Evolutionary conservation across 2,797 vertebrate species (phyloP), one percentile per base, ranked within the genome.

Genomic region (Brotogeris chrysoptera): DNA sequence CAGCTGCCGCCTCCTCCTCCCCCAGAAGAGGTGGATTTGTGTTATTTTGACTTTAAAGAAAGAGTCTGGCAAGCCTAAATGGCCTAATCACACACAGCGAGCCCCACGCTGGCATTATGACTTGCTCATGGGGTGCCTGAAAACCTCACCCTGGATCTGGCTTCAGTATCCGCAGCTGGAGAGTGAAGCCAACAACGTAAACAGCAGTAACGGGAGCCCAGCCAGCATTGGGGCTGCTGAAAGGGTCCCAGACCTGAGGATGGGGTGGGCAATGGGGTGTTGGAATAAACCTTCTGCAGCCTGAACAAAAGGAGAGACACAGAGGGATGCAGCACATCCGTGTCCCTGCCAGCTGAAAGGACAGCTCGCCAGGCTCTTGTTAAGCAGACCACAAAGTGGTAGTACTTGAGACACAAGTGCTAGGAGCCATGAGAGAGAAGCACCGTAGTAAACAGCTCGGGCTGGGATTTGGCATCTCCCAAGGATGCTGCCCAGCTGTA

Each of bases 81-180:
- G 6, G n/a, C 20, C 93, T 74, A 43, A 80, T 52, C 36, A 82
- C 9, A 1, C 91, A 91, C 66, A 93, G 88, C 70, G 50, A 84
- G 64, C 47, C 38, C 11, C 77, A 65, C 5, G 3, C 71, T 43
- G 50, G 41, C 90, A 94, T 90, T 46, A 68, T 4, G 1, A 47
- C 91, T 80, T 72, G 23, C 38, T 82, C 84, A 78, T 0, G 0
- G 73, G 52, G 80, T 52, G 86, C 86, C 34, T 77, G 78, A 63
- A 70, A 70, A n/a, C 69, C 78, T 95, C 15, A 11, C 86, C 96
- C 91, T 94, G 32, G 34, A 96, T 92, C 73, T 89, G 74, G 47
- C 68, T 93, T 69, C 30, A 95, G 77, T 16, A 82, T 80, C 86
- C 44, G 17, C 95, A 97, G 95, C 93, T 95, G 95, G 57, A 96